These are phyloP conservation scores for Hycleus phaleratus DNA, from an alignment of 1,140 invertebrate species.

Conservation along the genomic window DNA sequence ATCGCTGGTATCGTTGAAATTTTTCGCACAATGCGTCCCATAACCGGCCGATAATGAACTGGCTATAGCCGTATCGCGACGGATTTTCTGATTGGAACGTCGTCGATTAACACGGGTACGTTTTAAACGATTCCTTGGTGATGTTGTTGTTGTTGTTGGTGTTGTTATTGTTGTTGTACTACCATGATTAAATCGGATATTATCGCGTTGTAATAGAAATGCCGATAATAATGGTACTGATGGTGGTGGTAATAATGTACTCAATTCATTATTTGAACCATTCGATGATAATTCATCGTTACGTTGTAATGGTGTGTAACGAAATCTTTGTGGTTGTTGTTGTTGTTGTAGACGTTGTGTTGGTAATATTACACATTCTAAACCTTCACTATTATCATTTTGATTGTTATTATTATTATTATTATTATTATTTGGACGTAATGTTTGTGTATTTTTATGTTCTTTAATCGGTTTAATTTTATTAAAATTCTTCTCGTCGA, in stretches of 20 bases:
- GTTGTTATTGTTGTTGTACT: conserved; percentile 33
- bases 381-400: conserved; percentile 32
- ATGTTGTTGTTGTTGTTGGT: conserved; percentile 3
- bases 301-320: background rate
- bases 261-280: conserved; percentile 55
- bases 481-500: background rate
- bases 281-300: conserved; percentile 43
- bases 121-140: conserved; percentile 23
- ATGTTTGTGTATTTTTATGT: conserved; percentile 34
- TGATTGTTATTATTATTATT: background rate
- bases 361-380: conserved; percentile 33
- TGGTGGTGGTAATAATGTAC: conserved; percentile 52
- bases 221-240: conserved; percentile 53
- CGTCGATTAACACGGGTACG: conserved; percentile 20
- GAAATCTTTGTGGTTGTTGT: background rate
- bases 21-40: conserved; percentile 64
- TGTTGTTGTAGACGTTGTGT: background rate
- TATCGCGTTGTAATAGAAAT: conserved; percentile 51
- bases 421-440: background rate
- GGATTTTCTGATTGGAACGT: background rate
- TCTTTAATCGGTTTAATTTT: conserved; percentile 29
- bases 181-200: conserved; percentile 38
- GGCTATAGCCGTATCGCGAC: conserved; percentile 28
- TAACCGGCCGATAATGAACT: conserved; percentile 41
- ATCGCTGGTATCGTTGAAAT: conserved; percentile 79